Base-by-base conservation (phyloP, 2,113 vertebrate genomes). In the Aythya baeri region DNA sequence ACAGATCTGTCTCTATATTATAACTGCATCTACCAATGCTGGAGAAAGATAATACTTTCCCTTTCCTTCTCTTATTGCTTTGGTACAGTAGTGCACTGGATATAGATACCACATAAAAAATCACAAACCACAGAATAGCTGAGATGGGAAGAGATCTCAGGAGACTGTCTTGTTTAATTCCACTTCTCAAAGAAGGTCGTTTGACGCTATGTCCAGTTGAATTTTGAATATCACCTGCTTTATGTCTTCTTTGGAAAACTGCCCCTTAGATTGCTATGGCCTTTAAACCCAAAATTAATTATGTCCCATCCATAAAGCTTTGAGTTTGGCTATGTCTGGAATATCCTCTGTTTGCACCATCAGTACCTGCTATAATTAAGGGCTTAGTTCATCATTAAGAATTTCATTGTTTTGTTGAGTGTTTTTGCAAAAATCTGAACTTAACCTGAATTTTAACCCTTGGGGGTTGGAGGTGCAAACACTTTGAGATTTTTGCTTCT, bases 261-360 rank as follows among this genome's bases (percentile, higher is more conserved):
- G 11, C 3, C 10, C 5, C 15, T 49, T 78, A 55, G 6, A 49
- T 36, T 2, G 0, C 9, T 87, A 2, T 52, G 36, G 11, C 2
- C 17, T 59, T 65, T 82, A 63, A 72, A 62, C 13, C 5, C 50
- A 63, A 59, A 61, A 67, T 25, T 20, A 49, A 17, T 66, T 76
- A 26, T 66, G 14, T 31, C 29, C 27, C 18, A 85, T 15, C 5
- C 21, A 11, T 5, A 80, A 31, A 91, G 3, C 6, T 77, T 66
- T 58, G 46, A 78, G 17, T 70, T 73, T 94, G 6, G 29, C 11
- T 78, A 0, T 38, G 7, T 46, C 46, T 83, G 41, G 13, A 88
- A 41, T 44, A 78, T 71, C 29, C 23, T 70, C 43, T 13, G 36
- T 7, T 84, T 25, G 5, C 4, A 63, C 23, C 18, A 79, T 76